A percentile compares a stretch with the other conserved stretches of the same genome.
phyloP scores from a whole-genome alignment of 2,113 vertebrate species.

The Chlamydotis undulata region DNA sequence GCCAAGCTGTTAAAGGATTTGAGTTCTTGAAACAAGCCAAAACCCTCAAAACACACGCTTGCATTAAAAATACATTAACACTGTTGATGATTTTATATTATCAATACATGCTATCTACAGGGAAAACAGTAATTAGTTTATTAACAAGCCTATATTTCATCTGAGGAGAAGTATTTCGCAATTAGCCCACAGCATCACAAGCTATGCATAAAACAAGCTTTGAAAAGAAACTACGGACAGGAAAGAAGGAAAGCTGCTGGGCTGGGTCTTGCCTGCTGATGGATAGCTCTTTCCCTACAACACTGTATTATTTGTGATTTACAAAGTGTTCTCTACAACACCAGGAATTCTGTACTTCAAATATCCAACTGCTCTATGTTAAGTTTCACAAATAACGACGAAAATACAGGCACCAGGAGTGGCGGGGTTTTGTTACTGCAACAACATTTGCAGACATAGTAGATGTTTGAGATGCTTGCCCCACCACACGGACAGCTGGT shows the following conservation, averaged over 20 bases:
- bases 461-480: constrained; percentile 36
- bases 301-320: background rate
- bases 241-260: background rate
- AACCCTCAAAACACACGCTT: background rate
- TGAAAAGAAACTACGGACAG: background rate
- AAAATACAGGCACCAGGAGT: background rate
- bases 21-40: background rate
- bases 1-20: background rate
- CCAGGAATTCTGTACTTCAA: background rate
- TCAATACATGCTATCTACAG: background rate
- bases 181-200: background rate
- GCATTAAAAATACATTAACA: background rate
- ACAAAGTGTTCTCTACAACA: background rate
- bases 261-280: background rate
- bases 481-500: background rate
- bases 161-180: background rate
- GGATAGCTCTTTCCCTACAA: background rate
- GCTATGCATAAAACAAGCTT: background rate
- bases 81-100: background rate
- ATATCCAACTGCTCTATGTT: background rate
- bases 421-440: background rate
- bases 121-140: background rate
- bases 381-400: background rate
- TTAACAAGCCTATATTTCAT: background rate
- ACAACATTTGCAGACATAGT: background rate